A percentile compares a stretch with the other conserved stretches of the same genome.
phyloP scores from a whole-genome alignment of 2,888 invertebrate genomes.

The Drosophila fungiperda region DNA sequence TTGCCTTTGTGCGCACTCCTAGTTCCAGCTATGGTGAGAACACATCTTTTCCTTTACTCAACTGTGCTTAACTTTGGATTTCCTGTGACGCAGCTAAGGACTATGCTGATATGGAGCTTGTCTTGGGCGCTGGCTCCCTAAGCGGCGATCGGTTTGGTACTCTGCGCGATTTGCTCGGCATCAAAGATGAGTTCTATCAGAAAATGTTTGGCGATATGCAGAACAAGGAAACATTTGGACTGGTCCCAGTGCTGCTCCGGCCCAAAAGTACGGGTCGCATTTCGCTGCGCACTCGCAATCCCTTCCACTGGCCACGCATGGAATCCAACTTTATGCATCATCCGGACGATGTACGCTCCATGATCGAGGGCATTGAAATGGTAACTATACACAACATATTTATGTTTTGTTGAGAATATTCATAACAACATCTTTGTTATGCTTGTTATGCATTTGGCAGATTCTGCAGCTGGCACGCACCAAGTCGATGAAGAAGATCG shows the following conservation, averaged over 20 bases:
- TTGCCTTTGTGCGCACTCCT: constrained; percentile 91
- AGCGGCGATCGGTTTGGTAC: constrained; percentile 90
- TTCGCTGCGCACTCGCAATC: constrained; percentile 89
- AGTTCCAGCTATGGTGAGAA: constrained; percentile 84
- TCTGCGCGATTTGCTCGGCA: constrained; percentile 88
- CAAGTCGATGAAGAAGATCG: constrained; percentile 86
- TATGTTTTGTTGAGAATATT: neutral
- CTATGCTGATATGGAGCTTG: constrained; percentile 92
- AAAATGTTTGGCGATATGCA: constrained; percentile 83
- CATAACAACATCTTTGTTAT: neutral
- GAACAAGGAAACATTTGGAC: constrained; percentile 87
- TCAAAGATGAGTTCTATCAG: constrained; percentile 85
- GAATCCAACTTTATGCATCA: constrained; percentile 93
- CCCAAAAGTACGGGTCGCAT: constrained; percentile 91
- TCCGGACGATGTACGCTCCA: constrained; percentile 89
- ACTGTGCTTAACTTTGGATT: neutral
- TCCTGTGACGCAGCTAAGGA: constrained; percentile 77
- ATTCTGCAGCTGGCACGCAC: constrained; percentile 87
- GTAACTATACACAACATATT: constrained; percentile 83
- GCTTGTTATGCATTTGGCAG: constrained; percentile 83
- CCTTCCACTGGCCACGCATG: constrained; percentile 91
- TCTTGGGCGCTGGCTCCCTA: constrained; percentile 91
- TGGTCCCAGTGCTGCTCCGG: constrained; percentile 90
- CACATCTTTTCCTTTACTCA: fast-evolving
- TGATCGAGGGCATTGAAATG: constrained; percentile 91